A percentile compares a stretch with the other conserved stretches of the same genome.
Evolutionary conservation across 2,888 invertebrate species (phyloP).

Genomic region (Pycnomerus fuliginosus): DNA sequence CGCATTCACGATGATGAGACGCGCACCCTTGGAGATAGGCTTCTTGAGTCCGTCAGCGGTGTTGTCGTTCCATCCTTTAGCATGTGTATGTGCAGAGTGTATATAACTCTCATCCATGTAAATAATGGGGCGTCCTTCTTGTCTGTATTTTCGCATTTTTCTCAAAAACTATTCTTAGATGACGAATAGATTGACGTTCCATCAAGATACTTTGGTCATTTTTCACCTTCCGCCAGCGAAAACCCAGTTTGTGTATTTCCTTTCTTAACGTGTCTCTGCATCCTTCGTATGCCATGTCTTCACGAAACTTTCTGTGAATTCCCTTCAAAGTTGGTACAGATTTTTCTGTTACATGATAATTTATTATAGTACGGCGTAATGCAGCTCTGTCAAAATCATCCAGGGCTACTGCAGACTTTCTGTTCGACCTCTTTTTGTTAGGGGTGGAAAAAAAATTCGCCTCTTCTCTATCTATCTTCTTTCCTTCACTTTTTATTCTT

Average conservation of each 20-base stretch:
- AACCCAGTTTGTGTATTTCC: conserved; percentile 1
- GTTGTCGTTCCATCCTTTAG: conserved; percentile 23
- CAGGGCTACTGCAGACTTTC: not conserved
- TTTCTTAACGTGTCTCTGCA: conserved; percentile 8
- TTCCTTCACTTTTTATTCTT: not conserved
- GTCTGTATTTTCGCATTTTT: conserved; percentile 7
- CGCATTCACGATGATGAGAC: conserved; percentile 21
- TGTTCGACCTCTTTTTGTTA: not conserved
- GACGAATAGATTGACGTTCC: not conserved
- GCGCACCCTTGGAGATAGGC: conserved; percentile 17
- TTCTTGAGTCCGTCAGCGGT: conserved; percentile 15
- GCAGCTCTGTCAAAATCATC: not conserved
- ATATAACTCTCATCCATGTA: conserved; percentile 20
- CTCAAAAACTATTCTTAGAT: not conserved
- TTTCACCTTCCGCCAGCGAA: conserved; percentile 3
- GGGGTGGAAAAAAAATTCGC: not conserved
- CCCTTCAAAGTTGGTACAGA: not conserved
- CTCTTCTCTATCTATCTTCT: not conserved
- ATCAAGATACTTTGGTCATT: not conserved
- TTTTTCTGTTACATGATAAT: not conserved
- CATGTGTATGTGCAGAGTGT: conserved; percentile 16
- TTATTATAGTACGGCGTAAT: not conserved
- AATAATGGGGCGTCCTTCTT: conserved; percentile 12
- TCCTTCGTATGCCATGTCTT: not conserved
- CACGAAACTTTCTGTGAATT: conserved; percentile 13